Evolutionary conservation across 2,797 vertebrate genomes (phyloP).

Genomic region (Morelia viridis): DNA sequence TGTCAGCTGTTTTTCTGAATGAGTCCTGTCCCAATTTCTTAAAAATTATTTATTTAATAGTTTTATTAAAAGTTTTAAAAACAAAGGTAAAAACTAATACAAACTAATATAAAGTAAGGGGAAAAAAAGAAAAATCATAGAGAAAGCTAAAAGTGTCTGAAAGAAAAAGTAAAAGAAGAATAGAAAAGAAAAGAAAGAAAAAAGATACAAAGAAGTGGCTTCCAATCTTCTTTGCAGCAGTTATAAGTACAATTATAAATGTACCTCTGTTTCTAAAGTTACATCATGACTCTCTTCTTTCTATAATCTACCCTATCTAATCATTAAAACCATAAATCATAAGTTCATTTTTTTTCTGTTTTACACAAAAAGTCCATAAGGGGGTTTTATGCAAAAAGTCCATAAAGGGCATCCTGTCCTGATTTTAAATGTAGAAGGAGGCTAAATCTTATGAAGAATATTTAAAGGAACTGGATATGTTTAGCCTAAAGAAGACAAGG

Average conservation of each 20-base stretch:
- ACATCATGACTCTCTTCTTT: not conserved
- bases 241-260: not conserved
- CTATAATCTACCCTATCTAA: not conserved
- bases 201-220: not conserved
- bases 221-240: not conserved
- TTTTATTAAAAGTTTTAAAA: not conserved
- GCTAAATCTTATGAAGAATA: not conserved
- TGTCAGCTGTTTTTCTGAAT: conserved; percentile 55
- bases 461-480: not conserved
- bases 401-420: not conserved
- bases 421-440: not conserved
- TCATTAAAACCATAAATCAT: not conserved
- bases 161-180: not conserved
- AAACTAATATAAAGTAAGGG: not conserved
- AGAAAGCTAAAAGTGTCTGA: not conserved
- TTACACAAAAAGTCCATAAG: not conserved
- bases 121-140: not conserved
- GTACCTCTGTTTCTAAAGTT: not conserved
- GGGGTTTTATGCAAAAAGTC: not conserved
- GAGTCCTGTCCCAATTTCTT: conserved; percentile 48
- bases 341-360: not conserved
- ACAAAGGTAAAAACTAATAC: not conserved
- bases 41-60: not conserved
- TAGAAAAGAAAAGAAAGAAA: not conserved
- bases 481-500: not conserved